Conservation (phyloP, 2,888 invertebrate genomes). For the Ormia ochracea region DNA sequence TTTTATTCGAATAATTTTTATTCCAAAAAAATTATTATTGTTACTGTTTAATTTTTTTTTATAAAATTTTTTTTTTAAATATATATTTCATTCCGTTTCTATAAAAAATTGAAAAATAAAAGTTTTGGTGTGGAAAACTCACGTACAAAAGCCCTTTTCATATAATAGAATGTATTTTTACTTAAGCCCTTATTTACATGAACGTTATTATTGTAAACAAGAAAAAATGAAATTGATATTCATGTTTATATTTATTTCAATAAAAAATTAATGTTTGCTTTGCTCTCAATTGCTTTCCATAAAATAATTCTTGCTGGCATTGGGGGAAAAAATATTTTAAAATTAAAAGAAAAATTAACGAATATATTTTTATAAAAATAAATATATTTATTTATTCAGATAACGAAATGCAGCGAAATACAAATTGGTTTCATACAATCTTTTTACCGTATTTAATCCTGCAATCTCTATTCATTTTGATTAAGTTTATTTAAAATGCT, state of each 20-base stretch:
- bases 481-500: neutral
- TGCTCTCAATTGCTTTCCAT: slow-evolving; percentile 10
- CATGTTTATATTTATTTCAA: neutral
- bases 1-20: no score
- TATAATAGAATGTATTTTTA: neutral
- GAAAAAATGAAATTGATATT: slow-evolving; percentile 11
- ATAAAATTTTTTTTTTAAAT: no score
- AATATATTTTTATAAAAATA: neutral
- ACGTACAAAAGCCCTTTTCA: neutral
- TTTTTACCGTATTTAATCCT: neutral
- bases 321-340: slow-evolving; percentile 9
- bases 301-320: neutral
- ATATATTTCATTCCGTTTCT: no score
- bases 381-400: neutral
- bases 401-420: neutral
- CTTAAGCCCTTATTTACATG: neutral
- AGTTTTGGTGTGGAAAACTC: neutral
- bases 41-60: no score
- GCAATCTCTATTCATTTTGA: neutral
- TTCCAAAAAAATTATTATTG: no score
- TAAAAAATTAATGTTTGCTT: slow-evolving; percentile 1
- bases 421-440: neutral
- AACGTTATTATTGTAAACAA: neutral
- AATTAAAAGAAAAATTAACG: neutral
- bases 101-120: no score